These are phyloP conservation scores for Phalanger gymnotis DNA, from an alignment of 2,797 vertebrate genomes.

Conservation along the genomic window DNA sequence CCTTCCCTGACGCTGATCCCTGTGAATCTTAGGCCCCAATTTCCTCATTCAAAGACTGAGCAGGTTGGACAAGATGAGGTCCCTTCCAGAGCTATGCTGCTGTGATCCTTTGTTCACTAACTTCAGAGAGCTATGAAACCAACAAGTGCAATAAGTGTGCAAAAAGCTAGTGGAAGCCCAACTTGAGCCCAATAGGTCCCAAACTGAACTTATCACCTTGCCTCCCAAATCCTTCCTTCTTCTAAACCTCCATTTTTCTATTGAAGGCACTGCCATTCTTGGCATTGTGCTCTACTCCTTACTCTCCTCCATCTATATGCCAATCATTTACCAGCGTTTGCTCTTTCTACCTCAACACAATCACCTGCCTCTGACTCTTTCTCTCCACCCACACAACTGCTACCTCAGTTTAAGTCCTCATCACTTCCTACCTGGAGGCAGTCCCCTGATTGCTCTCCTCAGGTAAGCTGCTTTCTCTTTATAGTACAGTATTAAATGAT, in stretches of 20 bases:
- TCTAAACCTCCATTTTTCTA: not conserved
- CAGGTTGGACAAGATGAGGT: not conserved
- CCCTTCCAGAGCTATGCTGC: not conserved
- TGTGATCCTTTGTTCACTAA: not conserved
- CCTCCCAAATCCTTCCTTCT: not conserved
- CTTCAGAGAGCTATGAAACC: not conserved
- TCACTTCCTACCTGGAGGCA: not conserved
- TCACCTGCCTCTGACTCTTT: too few relatives aligned
- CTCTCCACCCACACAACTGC: not conserved
- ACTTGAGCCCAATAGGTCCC: not conserved
- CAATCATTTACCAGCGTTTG: not conserved
- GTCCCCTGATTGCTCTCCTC: not conserved
- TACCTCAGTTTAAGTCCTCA: not conserved
- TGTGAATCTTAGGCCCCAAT: not conserved
- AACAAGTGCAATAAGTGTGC: not conserved
- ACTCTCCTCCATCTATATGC: not conserved
- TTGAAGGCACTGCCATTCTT: not conserved
- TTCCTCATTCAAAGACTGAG: not conserved
- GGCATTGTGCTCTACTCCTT: not conserved
- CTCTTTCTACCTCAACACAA: not conserved
- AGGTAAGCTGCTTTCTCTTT: not conserved
- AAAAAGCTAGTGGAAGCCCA: conserved; percentile 9
- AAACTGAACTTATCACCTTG: not conserved
- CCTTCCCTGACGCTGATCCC: not conserved
- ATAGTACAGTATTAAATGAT: not conserved